phyloP scores from a whole-genome alignment of 1,140 invertebrate species.

The Mylabris phalerata region DNA sequence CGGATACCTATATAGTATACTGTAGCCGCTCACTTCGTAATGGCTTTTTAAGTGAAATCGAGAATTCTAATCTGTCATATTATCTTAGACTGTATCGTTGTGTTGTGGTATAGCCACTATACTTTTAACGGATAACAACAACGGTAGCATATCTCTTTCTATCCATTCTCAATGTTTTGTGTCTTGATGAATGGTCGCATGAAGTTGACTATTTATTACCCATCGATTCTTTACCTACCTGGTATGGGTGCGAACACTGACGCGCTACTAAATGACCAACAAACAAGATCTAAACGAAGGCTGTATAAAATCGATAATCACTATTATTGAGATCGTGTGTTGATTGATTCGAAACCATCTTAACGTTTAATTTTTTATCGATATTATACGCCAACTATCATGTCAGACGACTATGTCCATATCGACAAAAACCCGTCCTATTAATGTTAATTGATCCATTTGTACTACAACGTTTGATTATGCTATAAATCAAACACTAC shows the following conservation, averaged over 20 bases:
- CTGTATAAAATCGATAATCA: constrained; percentile 14
- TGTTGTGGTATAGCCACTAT: too few species aligned
- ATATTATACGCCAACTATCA: neutral
- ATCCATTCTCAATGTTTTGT: too few species aligned
- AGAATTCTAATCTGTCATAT: constrained; percentile 31
- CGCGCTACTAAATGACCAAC: constrained; percentile 11
- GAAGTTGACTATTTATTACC: constrained; percentile 14
- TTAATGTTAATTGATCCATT: constrained; percentile 21
- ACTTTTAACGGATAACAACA: too few species aligned
- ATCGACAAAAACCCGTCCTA: constrained; percentile 16
- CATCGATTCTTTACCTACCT: neutral
- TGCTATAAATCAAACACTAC: constrained; percentile 17
- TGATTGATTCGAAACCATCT: constrained; percentile 12
- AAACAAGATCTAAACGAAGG: too few species aligned
- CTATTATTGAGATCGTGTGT: constrained; percentile 12
- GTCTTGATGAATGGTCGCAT: constrained; percentile 15
- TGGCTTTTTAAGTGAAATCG: constrained; percentile 32
- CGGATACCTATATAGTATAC: too few species aligned
- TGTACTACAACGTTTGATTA: constrained; percentile 19
- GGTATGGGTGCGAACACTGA: constrained; percentile 17
- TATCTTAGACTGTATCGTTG: constrained; percentile 23
- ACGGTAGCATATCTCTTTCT: neutral
- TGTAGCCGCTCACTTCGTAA: constrained; percentile 10
- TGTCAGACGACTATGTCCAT: neutral
- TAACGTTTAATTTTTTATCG: neutral